Evolutionary conservation across 2,888 invertebrate species (phyloP).

Genomic region (Zhengitettix transpicula): DNA sequence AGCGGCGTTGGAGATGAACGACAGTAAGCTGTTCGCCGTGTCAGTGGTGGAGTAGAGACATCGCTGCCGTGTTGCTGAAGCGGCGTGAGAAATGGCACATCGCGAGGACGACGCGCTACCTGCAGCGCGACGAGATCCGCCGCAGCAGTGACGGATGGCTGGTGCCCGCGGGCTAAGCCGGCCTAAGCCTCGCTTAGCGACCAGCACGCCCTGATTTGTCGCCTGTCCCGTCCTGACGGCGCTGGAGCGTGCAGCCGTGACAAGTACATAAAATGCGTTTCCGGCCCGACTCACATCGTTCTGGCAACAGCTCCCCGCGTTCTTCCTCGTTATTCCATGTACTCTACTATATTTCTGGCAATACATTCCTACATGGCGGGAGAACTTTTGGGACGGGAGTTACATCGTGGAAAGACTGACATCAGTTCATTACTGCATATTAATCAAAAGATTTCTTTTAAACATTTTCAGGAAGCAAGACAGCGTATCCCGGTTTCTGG

Average conservation of each 20-base stretch:
- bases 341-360: not conserved
- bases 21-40: no score
- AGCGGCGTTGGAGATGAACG: no score
- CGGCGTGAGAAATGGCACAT: not conserved
- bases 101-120: not conserved
- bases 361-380: constrained; percentile 6
- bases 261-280: constrained; percentile 13
- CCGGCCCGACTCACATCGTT: constrained; percentile 10
- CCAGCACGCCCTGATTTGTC: constrained; percentile 11
- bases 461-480: no score
- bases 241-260: constrained; percentile 6
- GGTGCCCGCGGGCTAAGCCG: not conserved
- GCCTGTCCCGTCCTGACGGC: constrained; percentile 10
- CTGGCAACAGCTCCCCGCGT: constrained; percentile 4
- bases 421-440: not conserved
- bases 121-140: not conserved
- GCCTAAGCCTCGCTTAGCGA: not conserved
- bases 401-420: not conserved
- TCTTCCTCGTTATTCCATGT: no score
- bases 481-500: no score
- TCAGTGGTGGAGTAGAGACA: no score
- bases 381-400: not conserved
- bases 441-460: no score
- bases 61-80: not conserved
- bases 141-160: not conserved